Evolutionary conservation across 2,888 invertebrate species (phyloP).

Genomic region (Enoplolaimus lenunculus): DNA sequence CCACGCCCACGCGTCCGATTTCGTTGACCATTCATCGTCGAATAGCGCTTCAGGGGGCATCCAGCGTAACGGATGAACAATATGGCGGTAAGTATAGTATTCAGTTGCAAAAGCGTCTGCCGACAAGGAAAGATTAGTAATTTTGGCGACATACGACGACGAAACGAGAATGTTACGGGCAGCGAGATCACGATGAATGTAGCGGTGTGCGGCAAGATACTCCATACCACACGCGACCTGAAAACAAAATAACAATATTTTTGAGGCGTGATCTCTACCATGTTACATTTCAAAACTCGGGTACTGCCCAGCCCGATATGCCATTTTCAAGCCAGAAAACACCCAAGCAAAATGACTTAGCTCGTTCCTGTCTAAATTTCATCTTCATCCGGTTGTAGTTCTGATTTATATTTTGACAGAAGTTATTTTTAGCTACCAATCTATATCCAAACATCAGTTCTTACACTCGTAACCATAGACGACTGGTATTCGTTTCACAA

Average conservation of each 20-base stretch:
- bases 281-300: too few relatives aligned
- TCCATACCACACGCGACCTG: conserved; percentile 71
- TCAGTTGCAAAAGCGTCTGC: conserved; percentile 70
- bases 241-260: conserved; percentile 9
- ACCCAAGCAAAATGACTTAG: too few relatives aligned
- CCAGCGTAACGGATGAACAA: conserved; percentile 75
- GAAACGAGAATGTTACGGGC: conserved; percentile 78
- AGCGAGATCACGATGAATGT: conserved; percentile 78
- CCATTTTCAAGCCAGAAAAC: too few relatives aligned
- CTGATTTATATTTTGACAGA: too few relatives aligned
- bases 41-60: conserved; percentile 71
- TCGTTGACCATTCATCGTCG: conserved; percentile 77
- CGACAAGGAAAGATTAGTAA: conserved; percentile 39
- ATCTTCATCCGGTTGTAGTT: too few relatives aligned
- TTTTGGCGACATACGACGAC: conserved; percentile 61
- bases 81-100: conserved; percentile 68
- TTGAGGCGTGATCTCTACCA: too few relatives aligned
- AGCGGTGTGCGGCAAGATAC: conserved; percentile 57
- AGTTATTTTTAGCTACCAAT: too few relatives aligned
- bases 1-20: conserved; percentile 81
- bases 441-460: too few relatives aligned
- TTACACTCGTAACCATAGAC: too few relatives aligned
- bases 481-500: too few relatives aligned
- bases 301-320: too few relatives aligned
- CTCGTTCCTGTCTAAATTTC: too few relatives aligned